Conservation (phyloP, 2,113 vertebrate species). For the Athene noctua region DNA sequence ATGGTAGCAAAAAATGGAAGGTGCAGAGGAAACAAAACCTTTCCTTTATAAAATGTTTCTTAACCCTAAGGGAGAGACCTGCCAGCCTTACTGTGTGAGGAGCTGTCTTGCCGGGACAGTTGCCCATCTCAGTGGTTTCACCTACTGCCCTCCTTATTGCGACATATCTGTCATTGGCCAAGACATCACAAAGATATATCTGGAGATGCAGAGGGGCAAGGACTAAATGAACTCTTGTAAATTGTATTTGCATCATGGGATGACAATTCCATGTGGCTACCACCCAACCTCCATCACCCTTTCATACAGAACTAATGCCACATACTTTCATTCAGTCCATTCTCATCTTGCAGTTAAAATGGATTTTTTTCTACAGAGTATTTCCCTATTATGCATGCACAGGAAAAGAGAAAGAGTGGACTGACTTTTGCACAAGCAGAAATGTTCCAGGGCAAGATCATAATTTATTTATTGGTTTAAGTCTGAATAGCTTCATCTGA, state of each 20-base stretch:
- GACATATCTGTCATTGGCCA: neutral
- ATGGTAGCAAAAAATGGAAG: neutral
- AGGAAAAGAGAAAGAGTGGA: neutral
- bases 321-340: neutral
- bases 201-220: neutral
- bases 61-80: neutral
- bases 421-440: neutral
- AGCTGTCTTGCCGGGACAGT: neutral
- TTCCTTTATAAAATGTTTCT: neutral
- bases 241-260: fast-evolving
- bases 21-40: neutral
- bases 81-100: neutral
- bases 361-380: neutral
- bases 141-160: neutral
- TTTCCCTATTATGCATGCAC: neutral
- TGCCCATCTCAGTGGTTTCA: neutral
- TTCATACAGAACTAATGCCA: neutral
- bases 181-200: neutral
- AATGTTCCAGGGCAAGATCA: neutral
- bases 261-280: neutral
- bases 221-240: neutral
- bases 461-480: constrained; percentile 28
- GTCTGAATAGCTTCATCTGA: constrained; percentile 17
- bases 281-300: neutral
- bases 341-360: neutral